Base-by-base conservation (phyloP, 1,140 invertebrate genomes). In the Cydia splendana region DNA sequence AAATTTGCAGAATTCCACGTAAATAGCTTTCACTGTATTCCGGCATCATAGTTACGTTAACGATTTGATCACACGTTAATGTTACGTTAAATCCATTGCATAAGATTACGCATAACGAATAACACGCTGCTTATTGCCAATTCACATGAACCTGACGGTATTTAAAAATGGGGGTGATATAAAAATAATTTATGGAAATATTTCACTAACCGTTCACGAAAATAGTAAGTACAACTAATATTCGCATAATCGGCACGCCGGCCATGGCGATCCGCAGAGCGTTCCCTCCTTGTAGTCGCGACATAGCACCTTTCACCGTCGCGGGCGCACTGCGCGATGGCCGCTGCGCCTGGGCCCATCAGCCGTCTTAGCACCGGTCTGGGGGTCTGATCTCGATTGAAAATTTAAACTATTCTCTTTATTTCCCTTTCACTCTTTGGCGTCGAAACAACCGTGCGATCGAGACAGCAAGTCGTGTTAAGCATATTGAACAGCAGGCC, bases 251-350 rank as follows among this genome's bases (percentile, higher is more conserved):
- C 57, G 77, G 74, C 24, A 76, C 13, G 65, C 81, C 79, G 76
- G 86, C 79, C 85, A 88, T 89, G 79, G 81, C 79, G 82, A 79
- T 77, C 76, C 83, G 83, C 77, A 77, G 76, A 81, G 76, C 69
- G 82, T 84, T 84, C 79, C 84, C 82, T 81, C 76, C 75, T 77
- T 78, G 78, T 79, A 80, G 77, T 74, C 80, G 80, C 86, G 87
- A 87, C 87, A 90, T 88, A 80, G 80, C 82, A 82, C 91, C 91
- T 91, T 93, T 93, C 91, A 91, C 90, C 84, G 87, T 74, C 88
- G 87, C 85, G 82, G 79, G 84, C 86, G 82, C 84, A 93, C 91
- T 93, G 88, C 82, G 85, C 65, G 77, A 65, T 30, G 30, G 71
- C 65, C 51, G 51, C 53, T 42, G 78, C 65, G 77, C 74, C 67